A percentile compares a stretch with the other conserved stretches of the same genome.
These are phyloP conservation scores for Notodonta dromedarius DNA, from an alignment of 2,888 invertebrate genomes.

Conservation along the genomic window DNA sequence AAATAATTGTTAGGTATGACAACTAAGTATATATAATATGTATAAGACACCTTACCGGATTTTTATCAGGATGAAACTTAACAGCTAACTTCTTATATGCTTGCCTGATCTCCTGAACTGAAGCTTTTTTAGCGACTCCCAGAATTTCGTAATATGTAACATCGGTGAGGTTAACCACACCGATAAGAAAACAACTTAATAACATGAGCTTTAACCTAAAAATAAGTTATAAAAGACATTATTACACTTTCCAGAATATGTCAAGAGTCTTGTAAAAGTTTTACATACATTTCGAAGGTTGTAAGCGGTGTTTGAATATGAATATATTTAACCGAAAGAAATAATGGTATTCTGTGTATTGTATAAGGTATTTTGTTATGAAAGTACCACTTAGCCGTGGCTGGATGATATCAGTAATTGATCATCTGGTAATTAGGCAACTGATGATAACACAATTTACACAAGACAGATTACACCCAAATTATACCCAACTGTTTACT, in stretches of 20 bases:
- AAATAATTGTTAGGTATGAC: too few species aligned
- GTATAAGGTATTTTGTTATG: not conserved
- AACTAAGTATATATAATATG: not conserved
- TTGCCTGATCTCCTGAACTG: constrained; percentile 88
- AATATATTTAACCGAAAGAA: not conserved
- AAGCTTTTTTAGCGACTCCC: constrained; percentile 86
- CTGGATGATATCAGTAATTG: constrained; percentile 1
- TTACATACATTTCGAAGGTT: constrained; percentile 34
- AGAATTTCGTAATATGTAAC: constrained; percentile 86
- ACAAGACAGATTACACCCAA: constrained; percentile 39
- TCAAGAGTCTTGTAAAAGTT: not conserved
- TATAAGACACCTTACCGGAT: constrained; percentile 70
- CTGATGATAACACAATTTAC: constrained; percentile 36
- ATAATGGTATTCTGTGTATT: too few species aligned
- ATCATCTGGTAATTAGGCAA: constrained; percentile 29
- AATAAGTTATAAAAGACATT: constrained; percentile 13
- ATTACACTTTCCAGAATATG: not conserved
- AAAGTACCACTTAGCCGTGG: not conserved
- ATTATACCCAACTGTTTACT: constrained; percentile 53
- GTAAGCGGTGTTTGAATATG: not conserved
- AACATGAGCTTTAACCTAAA: constrained; percentile 59
- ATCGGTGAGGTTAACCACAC: constrained; percentile 59
- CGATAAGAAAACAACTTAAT: constrained; percentile 45
- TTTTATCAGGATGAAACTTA: constrained; percentile 90
- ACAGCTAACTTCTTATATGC: constrained; percentile 92